Base-by-base conservation (phyloP, 1,140 invertebrate genomes). In the Nylanderia fulva region DNA sequence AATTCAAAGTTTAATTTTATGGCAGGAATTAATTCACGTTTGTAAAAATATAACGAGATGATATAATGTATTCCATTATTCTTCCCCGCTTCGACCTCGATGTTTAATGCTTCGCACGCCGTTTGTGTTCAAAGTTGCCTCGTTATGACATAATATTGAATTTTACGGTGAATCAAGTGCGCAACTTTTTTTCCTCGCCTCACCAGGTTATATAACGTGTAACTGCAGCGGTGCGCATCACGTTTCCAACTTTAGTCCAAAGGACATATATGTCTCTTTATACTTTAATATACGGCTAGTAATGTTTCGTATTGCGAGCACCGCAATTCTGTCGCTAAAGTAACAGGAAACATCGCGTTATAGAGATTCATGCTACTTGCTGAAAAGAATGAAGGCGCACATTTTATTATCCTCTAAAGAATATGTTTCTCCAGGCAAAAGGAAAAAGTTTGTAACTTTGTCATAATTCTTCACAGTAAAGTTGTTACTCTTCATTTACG, bases 131-230 rank as follows among this genome's bases (percentile, higher is more conserved):
- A 42, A 60, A 66, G 56, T 76, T 58, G 52, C 8, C 18, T 7
- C 63, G 36, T 45, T 27, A 60, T 36, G 61, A 27, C 48, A 45
- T n/a, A 69, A 84, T 68, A 79, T 84, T 84, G 85, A 82, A 89
- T 89, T 89, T 84, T 79, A 84, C 45, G 72, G 15, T 71, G 84
- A 77, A 86, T 89, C 86, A 83, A 86, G 56, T 36, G 71, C 52
- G 29, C 39, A 56, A 64, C 56, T 74, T 85, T 80, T 66, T 84
- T 85, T n/a, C 27, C 60, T 85, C 54, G 60, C 61, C 21, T 79
- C 68, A 56, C 45, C 18, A 39, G n/a, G 15, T 45, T 15, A 60
- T 39, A 60, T 42, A 48, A 21, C 86, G 79, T 48, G 52, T 21
- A 39, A n/a, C 74, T 61, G 36, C 29, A 76, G 13, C 29, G 24